phyloP scores from a whole-genome alignment of 2,888 invertebrate genomes.

The Nymphalis urticae region DNA sequence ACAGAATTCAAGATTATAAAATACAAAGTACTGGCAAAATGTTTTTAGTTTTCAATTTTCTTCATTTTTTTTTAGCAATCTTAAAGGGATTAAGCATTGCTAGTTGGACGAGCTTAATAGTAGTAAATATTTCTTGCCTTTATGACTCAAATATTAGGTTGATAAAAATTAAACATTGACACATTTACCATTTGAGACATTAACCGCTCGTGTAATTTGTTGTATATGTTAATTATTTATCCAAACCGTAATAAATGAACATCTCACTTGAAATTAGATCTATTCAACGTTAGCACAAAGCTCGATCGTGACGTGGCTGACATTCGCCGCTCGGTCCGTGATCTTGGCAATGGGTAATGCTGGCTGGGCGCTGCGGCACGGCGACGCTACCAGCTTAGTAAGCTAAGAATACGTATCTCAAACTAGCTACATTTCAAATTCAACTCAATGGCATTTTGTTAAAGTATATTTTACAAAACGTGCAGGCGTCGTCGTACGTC shows the following conservation, averaged over 20 bases:
- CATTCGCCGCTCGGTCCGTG: constrained; percentile 81
- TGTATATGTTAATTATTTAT: constrained; percentile 37
- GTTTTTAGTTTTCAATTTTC: too few species aligned
- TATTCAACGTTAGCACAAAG: constrained; percentile 74
- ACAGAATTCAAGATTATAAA: too few species aligned
- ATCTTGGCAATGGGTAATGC: constrained; percentile 84
- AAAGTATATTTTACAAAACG: constrained; percentile 18
- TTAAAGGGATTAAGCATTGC: too few species aligned
- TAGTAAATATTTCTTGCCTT: too few species aligned
- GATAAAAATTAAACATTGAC: too few species aligned
- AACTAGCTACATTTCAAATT: constrained; percentile 13
- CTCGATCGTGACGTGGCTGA: constrained; percentile 80
- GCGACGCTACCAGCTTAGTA: constrained; percentile 46
- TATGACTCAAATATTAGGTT: too few species aligned
- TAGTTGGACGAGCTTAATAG: too few species aligned
- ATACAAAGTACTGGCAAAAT: too few species aligned
- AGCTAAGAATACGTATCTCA: constrained; percentile 22
- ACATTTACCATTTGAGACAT: too few species aligned
- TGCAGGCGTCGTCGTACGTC: neutral
- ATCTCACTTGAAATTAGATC: constrained; percentile 66
- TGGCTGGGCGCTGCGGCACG: constrained; percentile 60
- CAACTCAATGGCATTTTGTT: neutral
- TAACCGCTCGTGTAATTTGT: constrained; percentile 1
- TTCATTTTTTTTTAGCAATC: too few species aligned
- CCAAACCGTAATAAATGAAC: constrained; percentile 60